A percentile compares a stretch with the other conserved stretches of the same genome.
phyloP scores from a whole-genome alignment of 2,797 vertebrate genomes.

The Crocidura indochinensis region DNA sequence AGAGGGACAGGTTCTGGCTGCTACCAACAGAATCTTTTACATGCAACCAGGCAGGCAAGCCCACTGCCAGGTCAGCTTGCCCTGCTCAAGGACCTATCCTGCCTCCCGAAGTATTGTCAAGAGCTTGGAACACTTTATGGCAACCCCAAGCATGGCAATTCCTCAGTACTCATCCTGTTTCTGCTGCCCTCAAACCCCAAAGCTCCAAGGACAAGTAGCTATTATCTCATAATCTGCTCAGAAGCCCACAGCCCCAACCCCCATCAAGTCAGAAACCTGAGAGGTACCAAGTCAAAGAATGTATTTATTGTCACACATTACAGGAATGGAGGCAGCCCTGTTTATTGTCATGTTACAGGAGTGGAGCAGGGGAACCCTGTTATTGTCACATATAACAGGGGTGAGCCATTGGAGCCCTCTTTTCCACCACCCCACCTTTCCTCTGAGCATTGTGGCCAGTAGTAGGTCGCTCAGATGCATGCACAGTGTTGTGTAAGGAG shows the following conservation, averaged over 20 bases:
- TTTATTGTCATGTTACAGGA: too few species aligned
- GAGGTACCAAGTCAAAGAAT: background rate
- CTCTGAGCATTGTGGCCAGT: too few species aligned
- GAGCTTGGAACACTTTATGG: background rate
- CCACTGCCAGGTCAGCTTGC: background rate
- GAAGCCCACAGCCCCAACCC: background rate
- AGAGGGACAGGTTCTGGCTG: background rate
- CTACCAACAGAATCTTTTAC: background rate
- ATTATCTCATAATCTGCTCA: slow-evolving; percentile 32
- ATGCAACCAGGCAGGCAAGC: background rate
- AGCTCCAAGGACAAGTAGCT: background rate
- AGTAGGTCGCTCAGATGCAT: slow-evolving; percentile 90
- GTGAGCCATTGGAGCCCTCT: background rate
- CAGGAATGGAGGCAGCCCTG: background rate
- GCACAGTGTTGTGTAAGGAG: slow-evolving; percentile 95
- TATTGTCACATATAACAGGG: slow-evolving; percentile 68
- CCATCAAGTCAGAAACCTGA: background rate
- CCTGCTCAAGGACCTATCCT: background rate
- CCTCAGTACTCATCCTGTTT: background rate
- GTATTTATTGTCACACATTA: slow-evolving; percentile 78
- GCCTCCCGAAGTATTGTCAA: background rate
- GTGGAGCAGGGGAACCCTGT: background rate
- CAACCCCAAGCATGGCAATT: background rate
- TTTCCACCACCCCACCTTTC: background rate
- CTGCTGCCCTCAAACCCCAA: background rate